Percentiles rank a stretch among this genome's conserved stretches.
phyloP scores from a whole-genome alignment of 2,888 invertebrate genomes.

The Isoperla grammatica region DNA sequence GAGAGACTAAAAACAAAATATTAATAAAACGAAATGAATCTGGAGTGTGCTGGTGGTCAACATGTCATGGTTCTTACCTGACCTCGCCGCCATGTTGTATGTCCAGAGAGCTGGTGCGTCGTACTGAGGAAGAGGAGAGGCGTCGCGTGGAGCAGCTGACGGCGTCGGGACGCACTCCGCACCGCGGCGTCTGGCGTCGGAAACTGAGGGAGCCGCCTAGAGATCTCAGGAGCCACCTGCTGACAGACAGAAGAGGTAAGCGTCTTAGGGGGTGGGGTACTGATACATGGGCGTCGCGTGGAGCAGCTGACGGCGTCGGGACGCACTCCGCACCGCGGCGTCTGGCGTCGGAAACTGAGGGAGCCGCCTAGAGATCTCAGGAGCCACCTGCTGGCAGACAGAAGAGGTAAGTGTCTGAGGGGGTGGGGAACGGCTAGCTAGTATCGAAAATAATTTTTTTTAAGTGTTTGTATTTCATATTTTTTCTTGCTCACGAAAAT shows the following conservation, averaged over 20 bases:
- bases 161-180: background rate
- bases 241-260: slow-evolving; percentile 15
- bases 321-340: slow-evolving; percentile 1
- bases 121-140: background rate
- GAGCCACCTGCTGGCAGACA: slow-evolving; percentile 14
- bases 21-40: too few relatives aligned
- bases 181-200: slow-evolving; percentile 13
- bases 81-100: background rate
- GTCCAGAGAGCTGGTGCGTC: background rate
- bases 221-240: slow-evolving; percentile 21
- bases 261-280: too few relatives aligned
- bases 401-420: slow-evolving; percentile 3
- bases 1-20: too few relatives aligned
- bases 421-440: too few relatives aligned
- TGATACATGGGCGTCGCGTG: slow-evolving; percentile 8
- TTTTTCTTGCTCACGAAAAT: too few relatives aligned
- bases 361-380: slow-evolving; percentile 22
- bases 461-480: too few relatives aligned
- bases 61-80: too few relatives aligned
- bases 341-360: slow-evolving; percentile 19
- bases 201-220: slow-evolving; percentile 19
- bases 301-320: background rate
- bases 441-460: too few relatives aligned
- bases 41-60: too few relatives aligned
- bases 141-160: slow-evolving; percentile 8